Evolutionary conservation across 2,888 invertebrate genomes (phyloP).

Genomic region (Limenitis camilla): DNA sequence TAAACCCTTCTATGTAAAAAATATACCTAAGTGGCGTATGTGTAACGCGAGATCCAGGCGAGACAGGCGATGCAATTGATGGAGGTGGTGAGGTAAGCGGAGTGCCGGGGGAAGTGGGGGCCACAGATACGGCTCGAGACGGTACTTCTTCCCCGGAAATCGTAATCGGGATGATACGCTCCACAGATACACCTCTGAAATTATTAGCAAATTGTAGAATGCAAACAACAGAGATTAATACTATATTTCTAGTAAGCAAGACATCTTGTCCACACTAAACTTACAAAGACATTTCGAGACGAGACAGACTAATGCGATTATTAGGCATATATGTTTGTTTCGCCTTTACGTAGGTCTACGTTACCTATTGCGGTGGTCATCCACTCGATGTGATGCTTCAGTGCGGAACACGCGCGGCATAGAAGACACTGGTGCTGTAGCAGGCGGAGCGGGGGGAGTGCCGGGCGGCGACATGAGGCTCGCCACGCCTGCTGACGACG

Average conservation of each 20-base stretch:
- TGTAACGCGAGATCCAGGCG: constrained; percentile 26
- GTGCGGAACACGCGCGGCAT: constrained; percentile 55
- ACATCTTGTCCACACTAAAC: not conserved
- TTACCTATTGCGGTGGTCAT: constrained; percentile 62
- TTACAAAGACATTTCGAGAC: no score
- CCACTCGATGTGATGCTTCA: constrained; percentile 65
- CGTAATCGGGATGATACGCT: constrained; percentile 68
- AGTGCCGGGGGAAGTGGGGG: constrained; percentile 4
- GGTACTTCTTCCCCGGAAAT: constrained; percentile 43
- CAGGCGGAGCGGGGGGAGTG: constrained; percentile 49
- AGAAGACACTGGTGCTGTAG: constrained; percentile 35
- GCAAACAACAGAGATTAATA: no score
- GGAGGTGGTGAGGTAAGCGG: constrained; percentile 27
- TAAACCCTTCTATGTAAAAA: not conserved
- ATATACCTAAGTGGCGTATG: constrained; percentile 40
- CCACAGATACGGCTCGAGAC: not conserved
- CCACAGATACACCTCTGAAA: constrained; percentile 65
- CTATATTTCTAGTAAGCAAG: not conserved
- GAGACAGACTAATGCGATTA: no score
- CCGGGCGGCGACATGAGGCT: constrained; percentile 51
- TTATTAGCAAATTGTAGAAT: no score
- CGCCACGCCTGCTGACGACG: constrained; percentile 72
- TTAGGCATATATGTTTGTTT: not conserved
- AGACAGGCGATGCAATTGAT: constrained; percentile 26
- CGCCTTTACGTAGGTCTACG: not conserved